Evolutionary conservation across 1,140 invertebrate species (phyloP).

Genomic region (Brachionus angularis): DNA sequence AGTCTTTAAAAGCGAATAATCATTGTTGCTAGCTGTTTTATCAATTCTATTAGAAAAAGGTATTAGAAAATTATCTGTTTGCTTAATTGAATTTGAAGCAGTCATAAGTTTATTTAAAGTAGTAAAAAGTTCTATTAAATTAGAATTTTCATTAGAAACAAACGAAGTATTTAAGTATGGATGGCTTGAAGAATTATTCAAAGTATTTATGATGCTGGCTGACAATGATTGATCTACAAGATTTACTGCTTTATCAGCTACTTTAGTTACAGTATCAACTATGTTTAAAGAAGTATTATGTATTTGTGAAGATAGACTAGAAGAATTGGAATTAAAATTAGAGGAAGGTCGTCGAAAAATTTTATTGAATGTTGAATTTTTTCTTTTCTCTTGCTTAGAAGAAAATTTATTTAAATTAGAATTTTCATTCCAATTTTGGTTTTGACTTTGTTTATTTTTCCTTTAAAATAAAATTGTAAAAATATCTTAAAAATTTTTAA

Average conservation of each 20-base stretch:
- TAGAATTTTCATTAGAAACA: too few species aligned
- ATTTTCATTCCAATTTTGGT: slow-evolving; percentile 26
- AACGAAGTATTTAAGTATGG: too few species aligned
- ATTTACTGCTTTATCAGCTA: slow-evolving; percentile 32
- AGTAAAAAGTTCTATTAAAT: not conserved
- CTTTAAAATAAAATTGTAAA: too few species aligned
- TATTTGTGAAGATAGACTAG: not conserved
- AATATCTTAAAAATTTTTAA: too few species aligned
- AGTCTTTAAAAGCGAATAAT: not conserved
- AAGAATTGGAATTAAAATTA: not conserved
- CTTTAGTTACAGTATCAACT: slow-evolving; percentile 32
- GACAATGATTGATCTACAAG: slow-evolving; percentile 35
- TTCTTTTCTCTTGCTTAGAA: not conserved
- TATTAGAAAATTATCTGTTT: not conserved
- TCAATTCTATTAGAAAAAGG: not conserved
- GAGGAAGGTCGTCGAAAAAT: slow-evolving; percentile 18
- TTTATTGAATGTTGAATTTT: slow-evolving; percentile 21
- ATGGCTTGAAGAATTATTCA: slow-evolving; percentile 9
- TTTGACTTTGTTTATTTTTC: too few species aligned
- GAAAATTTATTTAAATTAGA: slow-evolving; percentile 24
- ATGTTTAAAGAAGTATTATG: slow-evolving; percentile 1
- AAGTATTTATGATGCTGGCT: not conserved
- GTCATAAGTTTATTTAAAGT: not conserved
- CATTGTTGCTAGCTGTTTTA: not conserved
- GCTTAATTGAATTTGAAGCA: not conserved